Evolutionary conservation across 1,140 invertebrate genomes (phyloP), one percentile per base, ranked within the genome.

Genomic region (Drosophila oshimai): DNA sequence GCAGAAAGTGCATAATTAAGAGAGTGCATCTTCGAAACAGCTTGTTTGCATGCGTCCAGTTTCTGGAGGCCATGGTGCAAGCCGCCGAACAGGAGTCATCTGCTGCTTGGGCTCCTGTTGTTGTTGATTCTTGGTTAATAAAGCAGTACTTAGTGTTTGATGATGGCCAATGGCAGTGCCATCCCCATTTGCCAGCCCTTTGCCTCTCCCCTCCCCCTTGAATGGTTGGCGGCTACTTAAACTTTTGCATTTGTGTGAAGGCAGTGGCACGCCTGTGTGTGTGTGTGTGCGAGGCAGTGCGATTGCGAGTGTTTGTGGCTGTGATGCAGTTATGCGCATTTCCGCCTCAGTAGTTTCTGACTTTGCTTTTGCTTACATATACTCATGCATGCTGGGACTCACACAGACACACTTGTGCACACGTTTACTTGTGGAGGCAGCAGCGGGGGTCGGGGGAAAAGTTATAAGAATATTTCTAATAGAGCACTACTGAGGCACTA

Each of bases 271-370:
- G n/a, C n/a, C n/a, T n/a, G n/a, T n/a, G 53, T 60, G 33, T 28
- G 41, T 20, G 34, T 45, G 28, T 44, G 39, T 50, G 49, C 34
- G 34, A n/a, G n/a, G n/a, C n/a, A n/a, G n/a, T n/a, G n/a, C 31
- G 31, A 37, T 18, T 42, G 36, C 12, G 29, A n/a, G n/a, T n/a
- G n/a, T n/a, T n/a, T 51, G 24, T 64, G 22, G 45, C 12, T 58
- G 60, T 81, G 77, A 81, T 81, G 77, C 77, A 80, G 77, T 80
- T 80, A 80, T 80, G 77, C 77, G 68, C 77, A 81, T 81, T 81
- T 81, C 72, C 77, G 77, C 71, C 41, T 80, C 72, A 81, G 72
- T 75, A 75, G 77, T 57, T 81, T 68, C 67, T 71, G 71, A 71
- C 77, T 75, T 81, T 79, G 64, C 58, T 54, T 80, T 75, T 80